phyloP scores from a whole-genome alignment of 2,113 vertebrate species.

The Phalacrocorax pelagicus region DNA sequence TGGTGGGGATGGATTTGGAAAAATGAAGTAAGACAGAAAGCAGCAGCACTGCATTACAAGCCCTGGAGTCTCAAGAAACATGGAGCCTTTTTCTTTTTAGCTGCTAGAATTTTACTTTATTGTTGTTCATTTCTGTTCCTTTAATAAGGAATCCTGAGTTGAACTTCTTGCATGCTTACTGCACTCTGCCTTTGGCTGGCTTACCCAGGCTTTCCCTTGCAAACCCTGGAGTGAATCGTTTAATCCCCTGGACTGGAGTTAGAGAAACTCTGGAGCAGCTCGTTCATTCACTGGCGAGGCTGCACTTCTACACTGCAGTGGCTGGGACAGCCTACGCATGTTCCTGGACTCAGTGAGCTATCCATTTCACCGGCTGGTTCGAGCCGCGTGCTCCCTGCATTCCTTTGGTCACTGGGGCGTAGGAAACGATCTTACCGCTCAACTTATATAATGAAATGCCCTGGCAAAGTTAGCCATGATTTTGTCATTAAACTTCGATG shows the following conservation, averaged over 20 bases:
- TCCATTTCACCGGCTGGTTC: neutral
- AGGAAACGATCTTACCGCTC: neutral
- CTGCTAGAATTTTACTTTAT: neutral
- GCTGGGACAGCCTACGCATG: neutral
- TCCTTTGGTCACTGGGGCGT: slow-evolving; percentile 17
- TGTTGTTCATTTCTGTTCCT: neutral
- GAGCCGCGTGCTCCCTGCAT: neutral
- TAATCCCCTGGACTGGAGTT: neutral
- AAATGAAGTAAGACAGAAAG: neutral
- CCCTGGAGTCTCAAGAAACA: neutral
- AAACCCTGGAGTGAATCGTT: neutral
- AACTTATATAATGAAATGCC: neutral
- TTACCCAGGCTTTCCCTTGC: slow-evolving; percentile 8
- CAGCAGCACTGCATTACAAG: neutral
- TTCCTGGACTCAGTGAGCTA: neutral
- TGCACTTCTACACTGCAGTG: neutral
- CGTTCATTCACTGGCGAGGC: neutral
- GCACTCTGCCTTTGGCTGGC: slow-evolving; percentile 21
- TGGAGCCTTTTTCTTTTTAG: neutral
- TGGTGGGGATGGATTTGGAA: neutral
- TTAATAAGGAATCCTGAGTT: slow-evolving; percentile 33
- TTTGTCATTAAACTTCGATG: neutral
- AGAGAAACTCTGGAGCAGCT: neutral
- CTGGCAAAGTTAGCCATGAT: neutral
- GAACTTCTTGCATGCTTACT: neutral